A percentile compares a stretch with the other conserved stretches of the same genome.
Evolutionary conservation across 2,888 invertebrate genomes (phyloP).

Genomic region (Acronicta psi): DNA sequence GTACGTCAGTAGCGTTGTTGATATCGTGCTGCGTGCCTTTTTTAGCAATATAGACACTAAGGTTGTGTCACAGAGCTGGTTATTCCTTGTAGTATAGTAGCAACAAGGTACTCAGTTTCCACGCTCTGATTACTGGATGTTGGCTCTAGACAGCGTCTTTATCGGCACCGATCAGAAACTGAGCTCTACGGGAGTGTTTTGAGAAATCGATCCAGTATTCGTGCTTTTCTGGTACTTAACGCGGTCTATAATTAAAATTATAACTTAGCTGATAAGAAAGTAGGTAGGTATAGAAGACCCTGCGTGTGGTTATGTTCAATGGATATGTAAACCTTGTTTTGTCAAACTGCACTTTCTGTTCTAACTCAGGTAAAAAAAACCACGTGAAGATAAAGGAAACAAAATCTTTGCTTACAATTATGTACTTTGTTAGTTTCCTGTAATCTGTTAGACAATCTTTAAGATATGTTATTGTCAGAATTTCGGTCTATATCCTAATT

Average conservation of each 20-base stretch:
- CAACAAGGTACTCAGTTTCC: constrained; percentile 86
- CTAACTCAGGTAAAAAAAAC: constrained; percentile 10
- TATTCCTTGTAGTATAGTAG: constrained; percentile 68
- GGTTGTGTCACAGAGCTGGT: constrained; percentile 63
- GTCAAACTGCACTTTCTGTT: constrained; percentile 20
- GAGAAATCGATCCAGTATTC: constrained; percentile 67
- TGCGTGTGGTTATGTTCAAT: too few relatives aligned
- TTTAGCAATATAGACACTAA: constrained; percentile 62
- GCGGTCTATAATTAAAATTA: constrained; percentile 24
- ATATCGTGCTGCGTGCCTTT: constrained; percentile 39
- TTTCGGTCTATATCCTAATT: background rate
- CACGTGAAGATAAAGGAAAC: constrained; percentile 8
- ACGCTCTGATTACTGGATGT: constrained; percentile 89
- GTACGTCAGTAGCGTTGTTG: constrained; percentile 50
- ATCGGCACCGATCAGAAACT: constrained; percentile 85
- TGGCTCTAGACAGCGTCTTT: constrained; percentile 88
- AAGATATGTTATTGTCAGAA: background rate
- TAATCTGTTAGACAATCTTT: background rate
- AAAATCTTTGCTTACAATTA: background rate
- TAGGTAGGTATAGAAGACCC: too few relatives aligned
- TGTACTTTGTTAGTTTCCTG: background rate
- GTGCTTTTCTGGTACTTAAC: constrained; percentile 37
- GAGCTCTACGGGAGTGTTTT: constrained; percentile 68
- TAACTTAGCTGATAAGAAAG: background rate
- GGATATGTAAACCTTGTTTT: constrained; percentile 5